A percentile compares a stretch with the other conserved stretches of the same genome.
Conservation (phyloP, 2,113 vertebrate species). For the Phainopepla nitens region DNA sequence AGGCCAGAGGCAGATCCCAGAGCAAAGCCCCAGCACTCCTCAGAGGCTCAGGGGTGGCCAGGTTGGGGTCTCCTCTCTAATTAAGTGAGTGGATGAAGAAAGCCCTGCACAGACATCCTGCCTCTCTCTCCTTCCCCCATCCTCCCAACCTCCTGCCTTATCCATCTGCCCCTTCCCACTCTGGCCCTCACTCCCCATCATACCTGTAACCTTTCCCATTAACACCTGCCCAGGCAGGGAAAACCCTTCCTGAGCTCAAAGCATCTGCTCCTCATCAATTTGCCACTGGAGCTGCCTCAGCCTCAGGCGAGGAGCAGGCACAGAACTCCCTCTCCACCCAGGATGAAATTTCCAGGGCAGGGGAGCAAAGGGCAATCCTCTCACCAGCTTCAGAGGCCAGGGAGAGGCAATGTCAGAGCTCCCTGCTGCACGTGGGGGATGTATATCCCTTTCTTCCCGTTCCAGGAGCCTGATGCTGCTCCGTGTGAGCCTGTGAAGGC, state of each 20-base stretch:
- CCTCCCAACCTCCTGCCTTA: background rate
- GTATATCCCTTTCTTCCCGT: background rate
- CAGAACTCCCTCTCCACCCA: slow-evolving; percentile 6
- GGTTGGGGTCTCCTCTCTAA: background rate
- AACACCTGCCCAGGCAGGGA: background rate
- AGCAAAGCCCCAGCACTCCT: background rate
- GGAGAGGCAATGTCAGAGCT: background rate
- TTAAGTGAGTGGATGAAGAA: background rate
- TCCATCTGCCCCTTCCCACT: background rate
- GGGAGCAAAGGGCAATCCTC: slow-evolving; percentile 36
- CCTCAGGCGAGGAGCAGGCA: slow-evolving; percentile 38
- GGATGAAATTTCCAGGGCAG: slow-evolving; percentile 61
- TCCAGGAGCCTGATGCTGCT: background rate
- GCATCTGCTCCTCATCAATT: slow-evolving; percentile 61
- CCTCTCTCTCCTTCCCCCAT: background rate
- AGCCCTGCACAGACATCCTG: background rate
- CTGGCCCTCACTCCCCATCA: background rate
- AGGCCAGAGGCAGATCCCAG: background rate
- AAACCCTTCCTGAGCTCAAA: slow-evolving; percentile 61
- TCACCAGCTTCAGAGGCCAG: background rate
- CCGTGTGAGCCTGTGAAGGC: background rate
- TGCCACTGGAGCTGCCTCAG: slow-evolving; percentile 30
- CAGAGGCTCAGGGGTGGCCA: background rate
- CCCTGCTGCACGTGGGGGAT: background rate
- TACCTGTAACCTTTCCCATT: slow-evolving; percentile 13